Percentiles rank a stretch among this genome's conserved stretches.
phyloP scores from a whole-genome alignment of 2,113 vertebrate species.

The Varanus salvator region DNA sequence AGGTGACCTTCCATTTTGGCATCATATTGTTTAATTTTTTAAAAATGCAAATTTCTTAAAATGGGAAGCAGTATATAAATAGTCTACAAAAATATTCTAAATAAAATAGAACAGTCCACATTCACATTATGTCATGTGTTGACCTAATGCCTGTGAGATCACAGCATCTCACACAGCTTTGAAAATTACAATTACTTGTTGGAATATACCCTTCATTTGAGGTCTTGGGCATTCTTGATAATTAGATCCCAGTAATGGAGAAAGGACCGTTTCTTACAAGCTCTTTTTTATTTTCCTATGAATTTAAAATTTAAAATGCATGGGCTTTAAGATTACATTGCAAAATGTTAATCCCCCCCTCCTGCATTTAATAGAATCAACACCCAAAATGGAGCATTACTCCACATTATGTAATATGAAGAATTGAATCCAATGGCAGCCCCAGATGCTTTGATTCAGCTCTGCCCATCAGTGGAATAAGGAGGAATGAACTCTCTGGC shows the following conservation, averaged over 20 bases:
- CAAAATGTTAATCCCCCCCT: not conserved
- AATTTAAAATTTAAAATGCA: not conserved
- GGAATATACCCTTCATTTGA: not conserved
- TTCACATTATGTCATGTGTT: conserved; percentile 17
- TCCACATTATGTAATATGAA: too few relatives aligned
- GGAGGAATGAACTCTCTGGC: not conserved
- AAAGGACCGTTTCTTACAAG: not conserved
- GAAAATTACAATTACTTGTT: not conserved
- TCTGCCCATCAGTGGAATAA: not conserved
- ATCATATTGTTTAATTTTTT: conserved; percentile 32
- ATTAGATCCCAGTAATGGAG: not conserved
- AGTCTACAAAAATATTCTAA: not conserved
- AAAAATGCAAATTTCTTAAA: conserved; percentile 31
- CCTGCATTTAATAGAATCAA: not conserved
- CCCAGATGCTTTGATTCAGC: not conserved
- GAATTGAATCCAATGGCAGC: too few relatives aligned
- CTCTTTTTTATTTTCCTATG: not conserved
- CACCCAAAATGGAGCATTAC: not conserved
- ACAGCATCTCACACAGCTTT: not conserved
- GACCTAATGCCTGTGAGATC: not conserved
- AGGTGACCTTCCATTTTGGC: not conserved
- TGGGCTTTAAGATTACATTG: not conserved
- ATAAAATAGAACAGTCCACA: not conserved
- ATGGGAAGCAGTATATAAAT: not conserved
- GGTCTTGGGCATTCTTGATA: not conserved